Percentiles rank a stretch among this genome's conserved stretches.
Conservation (phyloP, 2,113 vertebrate species). For the Platysternon megacephalum region DNA sequence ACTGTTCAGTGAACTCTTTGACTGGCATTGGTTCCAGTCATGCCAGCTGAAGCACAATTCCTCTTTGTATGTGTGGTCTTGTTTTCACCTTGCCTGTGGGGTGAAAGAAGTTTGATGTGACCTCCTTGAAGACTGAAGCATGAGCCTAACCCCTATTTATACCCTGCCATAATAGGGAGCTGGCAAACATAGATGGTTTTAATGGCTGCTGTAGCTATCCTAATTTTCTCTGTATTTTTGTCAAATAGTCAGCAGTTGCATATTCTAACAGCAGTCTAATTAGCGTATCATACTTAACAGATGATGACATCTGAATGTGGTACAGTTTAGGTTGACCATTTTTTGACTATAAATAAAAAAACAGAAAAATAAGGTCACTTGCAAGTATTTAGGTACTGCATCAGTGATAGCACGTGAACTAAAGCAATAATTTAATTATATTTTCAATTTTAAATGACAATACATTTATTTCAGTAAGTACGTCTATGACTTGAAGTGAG, state of each 20-base stretch:
- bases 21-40: slow-evolving; percentile 77
- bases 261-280: slow-evolving; percentile 57
- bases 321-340: slow-evolving; percentile 44
- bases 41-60: slow-evolving; percentile 76
- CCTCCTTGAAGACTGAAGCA: slow-evolving; percentile 57
- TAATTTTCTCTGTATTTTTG: slow-evolving; percentile 37
- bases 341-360: slow-evolving; percentile 20
- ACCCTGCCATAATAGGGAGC: slow-evolving; percentile 70
- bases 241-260: slow-evolving; percentile 47
- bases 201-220: slow-evolving; percentile 11
- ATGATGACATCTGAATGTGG: slow-evolving; percentile 40
- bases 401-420: not conserved
- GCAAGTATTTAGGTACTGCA: not conserved
- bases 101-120: slow-evolving; percentile 72
- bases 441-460: slow-evolving; percentile 1
- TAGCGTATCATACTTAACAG: slow-evolving; percentile 31
- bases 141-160: slow-evolving; percentile 68
- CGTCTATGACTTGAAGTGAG: not conserved
- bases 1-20: slow-evolving; percentile 77
- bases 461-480: not conserved
- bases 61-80: slow-evolving; percentile 77
- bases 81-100: slow-evolving; percentile 75
- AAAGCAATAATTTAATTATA: not conserved
- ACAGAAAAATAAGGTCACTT: slow-evolving; percentile 2
- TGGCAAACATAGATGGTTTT: slow-evolving; percentile 32